These are phyloP conservation scores for Podocnemis expansa DNA, from an alignment of 2,113 vertebrate genomes.

Conservation along the genomic window DNA sequence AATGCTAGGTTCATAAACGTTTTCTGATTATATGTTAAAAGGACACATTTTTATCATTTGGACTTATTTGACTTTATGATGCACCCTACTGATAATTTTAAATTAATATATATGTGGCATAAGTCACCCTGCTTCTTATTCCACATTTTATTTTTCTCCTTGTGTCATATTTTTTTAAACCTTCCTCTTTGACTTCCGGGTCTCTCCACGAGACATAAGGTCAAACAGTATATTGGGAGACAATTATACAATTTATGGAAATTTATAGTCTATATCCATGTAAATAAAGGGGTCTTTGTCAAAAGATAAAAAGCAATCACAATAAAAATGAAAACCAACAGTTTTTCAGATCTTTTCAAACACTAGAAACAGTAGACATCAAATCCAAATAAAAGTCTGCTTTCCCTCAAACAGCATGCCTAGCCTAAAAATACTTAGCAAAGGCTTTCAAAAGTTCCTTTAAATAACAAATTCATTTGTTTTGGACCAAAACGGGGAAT, in stretches of 20 bases:
- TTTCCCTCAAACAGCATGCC: too few species aligned
- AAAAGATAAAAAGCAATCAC: background rate
- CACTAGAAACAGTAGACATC: background rate
- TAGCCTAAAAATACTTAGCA: too few species aligned
- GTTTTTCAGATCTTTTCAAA: background rate
- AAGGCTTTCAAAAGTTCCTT: too few species aligned
- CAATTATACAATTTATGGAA: background rate
- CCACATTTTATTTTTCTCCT: background rate
- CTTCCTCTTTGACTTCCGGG: background rate
- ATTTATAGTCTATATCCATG: background rate
- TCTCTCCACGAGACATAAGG: accelerated
- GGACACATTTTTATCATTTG: background rate
- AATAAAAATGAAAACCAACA: background rate
- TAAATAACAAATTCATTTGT: too few species aligned
- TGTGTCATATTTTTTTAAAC: background rate
- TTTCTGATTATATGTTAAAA: background rate
- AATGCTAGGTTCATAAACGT: background rate
- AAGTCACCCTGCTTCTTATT: background rate
- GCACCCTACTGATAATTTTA: too few species aligned
- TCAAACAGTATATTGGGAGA: background rate
- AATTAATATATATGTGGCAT: too few species aligned
- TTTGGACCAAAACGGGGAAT: too few species aligned
- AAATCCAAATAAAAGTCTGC: too few species aligned
- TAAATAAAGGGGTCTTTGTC: background rate
- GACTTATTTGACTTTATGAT: too few species aligned